Evolutionary conservation across 1,140 invertebrate genomes (phyloP).

Genomic region (Wasmannia auropunctata): DNA sequence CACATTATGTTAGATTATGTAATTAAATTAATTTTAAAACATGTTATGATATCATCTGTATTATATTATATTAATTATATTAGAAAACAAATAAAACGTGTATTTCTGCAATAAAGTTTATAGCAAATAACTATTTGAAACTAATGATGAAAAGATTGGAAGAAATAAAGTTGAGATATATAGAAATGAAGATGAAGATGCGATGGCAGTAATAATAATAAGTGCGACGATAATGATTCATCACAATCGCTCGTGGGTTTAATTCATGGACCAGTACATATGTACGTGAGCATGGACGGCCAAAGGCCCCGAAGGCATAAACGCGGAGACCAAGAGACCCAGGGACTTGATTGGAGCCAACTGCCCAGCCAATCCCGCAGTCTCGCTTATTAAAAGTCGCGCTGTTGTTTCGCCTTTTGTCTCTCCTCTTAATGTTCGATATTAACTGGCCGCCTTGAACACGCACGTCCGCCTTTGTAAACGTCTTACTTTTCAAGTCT

Average conservation of each 20-base stretch:
- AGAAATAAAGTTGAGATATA: not conserved
- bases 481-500: constrained; percentile 44
- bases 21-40: too few relatives aligned
- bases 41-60: too few relatives aligned
- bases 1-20: too few relatives aligned
- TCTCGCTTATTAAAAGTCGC: constrained; percentile 82
- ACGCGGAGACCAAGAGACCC: constrained; percentile 74
- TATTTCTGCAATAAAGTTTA: not conserved
- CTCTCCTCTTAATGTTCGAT: constrained; percentile 79
- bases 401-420: constrained; percentile 83
- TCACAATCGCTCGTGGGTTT: constrained; percentile 62
- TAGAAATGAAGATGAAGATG: constrained; percentile 20
- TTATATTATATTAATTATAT: not conserved
- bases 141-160: not conserved
- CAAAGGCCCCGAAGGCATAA: constrained; percentile 62
- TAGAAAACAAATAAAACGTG: not conserved
- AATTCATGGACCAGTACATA: constrained; percentile 51
- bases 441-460: constrained; percentile 73
- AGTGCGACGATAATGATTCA: constrained; percentile 68
- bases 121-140: not conserved
- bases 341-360: constrained; percentile 83
- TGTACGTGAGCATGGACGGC: constrained; percentile 46
- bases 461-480: constrained; percentile 47
- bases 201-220: constrained; percentile 47
- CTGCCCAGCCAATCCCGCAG: constrained; percentile 81